Evolutionary conservation across 2,888 invertebrate species (phyloP).

Genomic region (Chironomus tentans): DNA sequence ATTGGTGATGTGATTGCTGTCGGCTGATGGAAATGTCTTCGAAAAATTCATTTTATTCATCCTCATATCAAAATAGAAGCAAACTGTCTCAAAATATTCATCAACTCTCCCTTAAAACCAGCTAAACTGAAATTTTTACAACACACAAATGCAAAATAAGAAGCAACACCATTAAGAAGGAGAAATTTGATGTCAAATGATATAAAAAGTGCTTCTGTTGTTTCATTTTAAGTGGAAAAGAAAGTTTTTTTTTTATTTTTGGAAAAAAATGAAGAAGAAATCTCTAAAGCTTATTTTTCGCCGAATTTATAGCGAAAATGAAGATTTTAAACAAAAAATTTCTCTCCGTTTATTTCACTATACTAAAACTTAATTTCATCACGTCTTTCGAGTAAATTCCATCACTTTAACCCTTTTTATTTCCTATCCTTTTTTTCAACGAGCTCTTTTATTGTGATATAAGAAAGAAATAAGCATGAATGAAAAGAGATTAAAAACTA

Average conservation of each 20-base stretch:
- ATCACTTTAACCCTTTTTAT: background rate
- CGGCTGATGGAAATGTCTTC: too few species aligned
- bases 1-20: too few species aligned
- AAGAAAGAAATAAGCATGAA: background rate
- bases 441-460: background rate
- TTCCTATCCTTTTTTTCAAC: background rate
- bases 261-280: background rate
- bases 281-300: background rate
- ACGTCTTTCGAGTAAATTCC: constrained; percentile 5
- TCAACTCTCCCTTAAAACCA: too few species aligned
- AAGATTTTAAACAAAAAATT: background rate
- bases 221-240: too few species aligned
- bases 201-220: too few species aligned
- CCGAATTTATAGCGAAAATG: background rate
- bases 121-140: too few species aligned
- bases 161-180: too few species aligned
- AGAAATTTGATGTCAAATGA: too few species aligned
- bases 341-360: background rate
- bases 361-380: constrained; percentile 5
- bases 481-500: constrained; percentile 17
- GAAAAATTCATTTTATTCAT: too few species aligned
- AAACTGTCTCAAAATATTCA: too few species aligned
- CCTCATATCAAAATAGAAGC: too few species aligned
- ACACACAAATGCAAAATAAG: too few species aligned
- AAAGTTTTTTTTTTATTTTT: background rate